phyloP scores from a whole-genome alignment of 2,113 vertebrate species.

The Cygnus atratus region DNA sequence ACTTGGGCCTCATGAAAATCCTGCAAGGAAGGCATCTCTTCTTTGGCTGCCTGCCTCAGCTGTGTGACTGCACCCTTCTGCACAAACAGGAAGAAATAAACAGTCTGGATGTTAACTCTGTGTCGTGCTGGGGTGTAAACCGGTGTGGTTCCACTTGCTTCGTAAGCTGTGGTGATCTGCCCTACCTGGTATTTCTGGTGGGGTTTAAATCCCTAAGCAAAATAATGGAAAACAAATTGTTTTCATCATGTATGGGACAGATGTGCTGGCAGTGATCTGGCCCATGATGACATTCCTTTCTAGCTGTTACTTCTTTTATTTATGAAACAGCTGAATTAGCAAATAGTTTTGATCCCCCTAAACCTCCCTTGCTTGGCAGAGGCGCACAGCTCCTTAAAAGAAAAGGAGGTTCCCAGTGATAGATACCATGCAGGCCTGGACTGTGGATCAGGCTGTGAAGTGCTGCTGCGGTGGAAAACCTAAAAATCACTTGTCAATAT shows the following conservation, averaged over 20 bases:
- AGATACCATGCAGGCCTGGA: neutral
- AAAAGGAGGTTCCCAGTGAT: neutral
- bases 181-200: fast-evolving
- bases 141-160: fast-evolving
- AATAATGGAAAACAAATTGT: neutral
- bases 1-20: neutral
- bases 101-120: neutral
- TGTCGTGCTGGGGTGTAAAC: neutral
- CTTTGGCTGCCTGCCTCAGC: neutral
- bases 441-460: neutral
- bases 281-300: fast-evolving
- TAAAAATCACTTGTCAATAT: neutral
- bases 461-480: neutral
- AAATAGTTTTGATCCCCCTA: neutral
- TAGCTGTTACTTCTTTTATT: neutral
- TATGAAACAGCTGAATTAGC: neutral
- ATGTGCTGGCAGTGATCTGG: neutral
- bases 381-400: neutral
- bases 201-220: neutral
- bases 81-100: neutral
- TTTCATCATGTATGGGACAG: neutral
- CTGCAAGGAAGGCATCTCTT: neutral
- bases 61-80: neutral
- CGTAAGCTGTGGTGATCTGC: neutral
- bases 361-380: neutral